phyloP scores from a whole-genome alignment of 2,113 vertebrate species.

The Crotalus helleri region DNA sequence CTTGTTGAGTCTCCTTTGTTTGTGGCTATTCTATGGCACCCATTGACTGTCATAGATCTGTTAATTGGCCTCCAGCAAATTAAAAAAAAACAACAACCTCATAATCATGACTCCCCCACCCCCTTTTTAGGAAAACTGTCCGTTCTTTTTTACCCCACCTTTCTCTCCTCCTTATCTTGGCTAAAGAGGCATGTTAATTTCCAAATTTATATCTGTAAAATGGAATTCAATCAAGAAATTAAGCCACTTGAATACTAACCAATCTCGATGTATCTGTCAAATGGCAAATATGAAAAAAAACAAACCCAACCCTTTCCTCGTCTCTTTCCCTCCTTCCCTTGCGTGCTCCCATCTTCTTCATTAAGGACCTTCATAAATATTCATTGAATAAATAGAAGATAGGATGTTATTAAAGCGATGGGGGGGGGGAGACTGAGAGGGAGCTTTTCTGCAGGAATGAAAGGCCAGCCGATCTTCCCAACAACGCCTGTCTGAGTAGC shows the following conservation, averaged over 20 bases:
- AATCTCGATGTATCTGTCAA: background rate
- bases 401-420: constrained; percentile 1
- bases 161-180: rapidly evolving
- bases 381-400: background rate
- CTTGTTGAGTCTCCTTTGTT: background rate
- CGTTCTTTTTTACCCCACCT: background rate
- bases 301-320: background rate
- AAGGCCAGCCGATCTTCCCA: constrained; percentile 18
- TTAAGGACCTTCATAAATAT: constrained; percentile 45
- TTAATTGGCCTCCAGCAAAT: background rate
- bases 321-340: background rate
- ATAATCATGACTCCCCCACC: background rate
- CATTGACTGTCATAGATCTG: background rate
- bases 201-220: constrained; percentile 36
- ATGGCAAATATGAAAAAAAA: background rate
- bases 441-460: constrained; percentile 12
- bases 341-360: constrained; percentile 11
- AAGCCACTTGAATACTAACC: constrained; percentile 13
- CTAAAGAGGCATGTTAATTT: background rate
- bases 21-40: background rate
- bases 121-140: background rate
- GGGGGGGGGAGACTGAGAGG: background rate
- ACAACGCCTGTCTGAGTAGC: background rate
- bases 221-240: constrained; percentile 45
- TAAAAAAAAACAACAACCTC: background rate